A percentile compares a stretch with the other conserved stretches of the same genome.
These are phyloP conservation scores for Miniopterus natalensis DNA, from an alignment of 2,113 vertebrate genomes.

Conservation along the genomic window DNA sequence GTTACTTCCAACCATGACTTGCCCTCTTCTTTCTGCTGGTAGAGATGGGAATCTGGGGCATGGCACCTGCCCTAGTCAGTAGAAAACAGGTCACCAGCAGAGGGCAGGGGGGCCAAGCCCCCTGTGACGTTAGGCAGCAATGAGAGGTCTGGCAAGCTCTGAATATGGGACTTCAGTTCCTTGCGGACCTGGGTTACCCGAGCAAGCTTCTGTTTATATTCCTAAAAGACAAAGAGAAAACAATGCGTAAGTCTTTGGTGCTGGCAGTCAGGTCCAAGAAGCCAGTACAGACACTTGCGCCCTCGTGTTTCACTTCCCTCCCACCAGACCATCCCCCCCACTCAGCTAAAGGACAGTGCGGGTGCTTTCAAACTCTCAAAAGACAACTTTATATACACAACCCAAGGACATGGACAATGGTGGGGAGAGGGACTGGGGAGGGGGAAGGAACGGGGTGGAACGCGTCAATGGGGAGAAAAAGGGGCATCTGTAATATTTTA, in stretches of 20 bases:
- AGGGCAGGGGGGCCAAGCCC: conserved; percentile 96
- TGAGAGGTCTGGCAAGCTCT: conserved; percentile 98
- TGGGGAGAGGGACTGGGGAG: no score
- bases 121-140: conserved; percentile 97
- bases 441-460: no score
- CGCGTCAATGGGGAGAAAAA: no score
- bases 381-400: no score
- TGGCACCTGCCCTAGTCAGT: conserved; percentile 91
- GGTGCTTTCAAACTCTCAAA: neutral
- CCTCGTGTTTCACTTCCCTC: neutral
- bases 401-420: no score
- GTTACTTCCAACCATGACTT: conserved; percentile 80
- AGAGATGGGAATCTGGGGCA: conserved; percentile 70
- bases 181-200: conserved; percentile 98
- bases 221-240: conserved; percentile 88
- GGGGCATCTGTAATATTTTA: no score
- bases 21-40: conserved; percentile 87
- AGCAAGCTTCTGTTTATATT: conserved; percentile 98
- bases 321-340: accelerated
- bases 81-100: conserved; percentile 98
- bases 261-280: neutral
- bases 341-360: neutral
- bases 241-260: neutral
- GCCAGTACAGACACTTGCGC: neutral
- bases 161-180: conserved; percentile 99